A percentile compares a stretch with the other conserved stretches of the same genome.
phyloP scores from a whole-genome alignment of 2,113 vertebrate genomes.

The Cyprinodon tularosa region DNA sequence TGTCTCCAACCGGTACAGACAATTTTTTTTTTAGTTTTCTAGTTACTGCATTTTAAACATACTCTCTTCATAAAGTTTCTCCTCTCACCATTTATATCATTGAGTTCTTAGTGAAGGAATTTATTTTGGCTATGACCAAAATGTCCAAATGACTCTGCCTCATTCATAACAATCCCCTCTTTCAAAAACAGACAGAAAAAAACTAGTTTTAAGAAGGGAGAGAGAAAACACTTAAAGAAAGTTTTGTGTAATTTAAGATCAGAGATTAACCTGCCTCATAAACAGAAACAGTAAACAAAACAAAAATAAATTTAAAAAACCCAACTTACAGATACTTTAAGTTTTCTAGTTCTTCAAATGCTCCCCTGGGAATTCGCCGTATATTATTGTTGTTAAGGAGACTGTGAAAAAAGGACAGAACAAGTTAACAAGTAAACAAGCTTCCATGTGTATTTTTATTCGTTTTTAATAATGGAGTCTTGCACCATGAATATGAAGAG shows the following conservation, averaged over 20 bases:
- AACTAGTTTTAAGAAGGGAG: neutral
- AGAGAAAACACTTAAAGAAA: neutral
- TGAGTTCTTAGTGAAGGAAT: neutral
- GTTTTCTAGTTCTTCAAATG: conserved; percentile 97
- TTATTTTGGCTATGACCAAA: neutral
- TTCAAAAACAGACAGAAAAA: neutral
- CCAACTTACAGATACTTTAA: conserved; percentile 98
- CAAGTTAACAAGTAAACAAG: neutral
- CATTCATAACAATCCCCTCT: neutral
- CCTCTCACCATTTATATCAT: neutral
- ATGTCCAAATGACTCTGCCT: neutral
- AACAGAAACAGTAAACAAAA: conserved; percentile 6
- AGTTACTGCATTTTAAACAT: neutral
- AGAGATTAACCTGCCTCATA: neutral
- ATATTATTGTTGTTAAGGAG: conserved; percentile 98
- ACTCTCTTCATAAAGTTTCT: neutral
- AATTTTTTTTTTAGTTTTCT: too few relatives aligned
- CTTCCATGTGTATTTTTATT: too few relatives aligned
- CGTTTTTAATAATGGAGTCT: too few relatives aligned
- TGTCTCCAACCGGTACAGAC: too few relatives aligned
- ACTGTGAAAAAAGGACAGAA: conserved; percentile 70
- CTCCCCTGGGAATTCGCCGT: conserved; percentile 88
- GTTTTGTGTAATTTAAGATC: neutral
- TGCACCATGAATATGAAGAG: too few relatives aligned
- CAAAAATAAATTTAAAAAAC: neutral